Evolutionary conservation across 2,888 invertebrate genomes (phyloP).

Genomic region (Andrena bicolor): DNA sequence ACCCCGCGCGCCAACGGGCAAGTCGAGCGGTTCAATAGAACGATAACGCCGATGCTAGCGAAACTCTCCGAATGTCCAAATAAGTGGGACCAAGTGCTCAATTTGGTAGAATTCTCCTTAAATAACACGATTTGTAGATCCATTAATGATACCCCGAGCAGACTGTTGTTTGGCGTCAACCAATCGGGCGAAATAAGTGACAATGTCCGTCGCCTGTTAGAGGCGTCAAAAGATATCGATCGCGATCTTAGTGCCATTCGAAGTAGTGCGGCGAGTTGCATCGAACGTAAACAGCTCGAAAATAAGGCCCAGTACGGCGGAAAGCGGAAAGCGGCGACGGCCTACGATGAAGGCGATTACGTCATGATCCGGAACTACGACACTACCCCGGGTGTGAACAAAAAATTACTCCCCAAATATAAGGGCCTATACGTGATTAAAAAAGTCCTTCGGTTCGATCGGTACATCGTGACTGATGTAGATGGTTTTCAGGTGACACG

Average conservation of each 20-base stretch:
- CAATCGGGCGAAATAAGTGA: background rate
- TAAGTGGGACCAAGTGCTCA: too few species aligned
- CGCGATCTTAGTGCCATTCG: background rate
- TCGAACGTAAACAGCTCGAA: background rate
- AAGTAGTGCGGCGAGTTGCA: background rate
- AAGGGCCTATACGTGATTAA: background rate
- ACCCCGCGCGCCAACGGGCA: too few species aligned
- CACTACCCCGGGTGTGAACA: background rate
- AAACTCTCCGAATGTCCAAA: too few species aligned
- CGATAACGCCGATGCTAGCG: too few species aligned
- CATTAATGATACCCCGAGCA: too few species aligned
- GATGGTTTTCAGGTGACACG: constrained; percentile 7
- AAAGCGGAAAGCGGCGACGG: too few species aligned
- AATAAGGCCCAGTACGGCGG: too few species aligned
- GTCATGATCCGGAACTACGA: constrained; percentile 8
- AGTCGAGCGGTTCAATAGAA: too few species aligned
- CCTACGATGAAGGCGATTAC: background rate
- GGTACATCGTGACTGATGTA: constrained; percentile 6
- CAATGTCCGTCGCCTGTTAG: background rate
- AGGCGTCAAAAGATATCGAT: background rate
- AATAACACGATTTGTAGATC: too few species aligned
- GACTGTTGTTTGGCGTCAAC: background rate
- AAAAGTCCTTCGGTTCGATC: background rate
- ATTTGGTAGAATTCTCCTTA: too few species aligned
- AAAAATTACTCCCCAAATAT: constrained; percentile 4